Evolutionary conservation across 2,797 vertebrate species (phyloP).

Genomic region (Poecilia velifera): DNA sequence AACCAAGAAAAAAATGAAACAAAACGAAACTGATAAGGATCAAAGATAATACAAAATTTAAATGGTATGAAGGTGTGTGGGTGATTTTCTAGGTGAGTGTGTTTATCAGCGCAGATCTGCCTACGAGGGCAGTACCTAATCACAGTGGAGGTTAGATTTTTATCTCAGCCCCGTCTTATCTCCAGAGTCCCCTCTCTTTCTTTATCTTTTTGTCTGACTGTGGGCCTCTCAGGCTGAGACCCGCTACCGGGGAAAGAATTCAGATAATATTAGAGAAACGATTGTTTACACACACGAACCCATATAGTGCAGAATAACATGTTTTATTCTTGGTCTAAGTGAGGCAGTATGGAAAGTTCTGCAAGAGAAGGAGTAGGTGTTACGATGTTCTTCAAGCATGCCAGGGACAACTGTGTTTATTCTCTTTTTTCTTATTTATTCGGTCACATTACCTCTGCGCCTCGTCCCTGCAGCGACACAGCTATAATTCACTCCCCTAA

Average conservation of each 20-base stretch:
- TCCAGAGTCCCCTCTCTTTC: slow-evolving; percentile 16
- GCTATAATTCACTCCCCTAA: slow-evolving; percentile 69
- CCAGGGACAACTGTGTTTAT: slow-evolving; percentile 27
- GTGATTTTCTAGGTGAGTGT: slow-evolving; percentile 33
- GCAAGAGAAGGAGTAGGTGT: slow-evolving; percentile 40
- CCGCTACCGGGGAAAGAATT: slow-evolving; percentile 14
- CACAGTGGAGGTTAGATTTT: slow-evolving; percentile 72
- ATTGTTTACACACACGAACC: slow-evolving; percentile 33
- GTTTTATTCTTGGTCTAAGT: slow-evolving; percentile 26
- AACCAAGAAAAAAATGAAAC: slow-evolving; percentile 34
- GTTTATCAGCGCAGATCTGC: slow-evolving; percentile 65
- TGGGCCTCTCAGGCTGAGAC: slow-evolving; percentile 48
- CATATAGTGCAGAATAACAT: not conserved
- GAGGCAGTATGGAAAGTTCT: slow-evolving; percentile 35
- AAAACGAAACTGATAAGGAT: slow-evolving; percentile 60
- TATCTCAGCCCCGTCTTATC: slow-evolving; percentile 51
- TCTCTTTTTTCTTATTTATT: slow-evolving; percentile 66
- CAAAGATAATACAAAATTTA: slow-evolving; percentile 61
- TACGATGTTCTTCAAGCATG: slow-evolving; percentile 60
- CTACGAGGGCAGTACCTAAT: slow-evolving; percentile 67
- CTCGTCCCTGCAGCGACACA: slow-evolving; percentile 58
- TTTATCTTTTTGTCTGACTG: slow-evolving; percentile 51
- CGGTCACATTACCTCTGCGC: slow-evolving; percentile 63
- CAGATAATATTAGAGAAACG: slow-evolving; percentile 38
- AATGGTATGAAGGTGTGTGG: slow-evolving; percentile 16